Evolutionary conservation across 2,113 vertebrate genomes (phyloP), one percentile per base, ranked within the genome.

Genomic region (Apaloderma vittatum): DNA sequence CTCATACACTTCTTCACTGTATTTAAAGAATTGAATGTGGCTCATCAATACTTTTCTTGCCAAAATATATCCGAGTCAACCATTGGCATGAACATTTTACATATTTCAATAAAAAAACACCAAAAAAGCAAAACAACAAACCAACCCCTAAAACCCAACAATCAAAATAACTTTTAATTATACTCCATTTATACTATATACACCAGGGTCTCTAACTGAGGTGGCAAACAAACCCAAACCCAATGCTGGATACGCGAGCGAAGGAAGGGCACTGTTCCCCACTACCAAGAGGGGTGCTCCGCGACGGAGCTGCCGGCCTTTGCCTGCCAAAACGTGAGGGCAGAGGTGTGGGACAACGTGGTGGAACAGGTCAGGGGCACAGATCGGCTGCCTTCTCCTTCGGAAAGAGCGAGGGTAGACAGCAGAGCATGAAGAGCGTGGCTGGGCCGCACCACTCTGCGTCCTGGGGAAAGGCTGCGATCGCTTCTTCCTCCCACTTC

Each of bases 131-230:
- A 40, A 40, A 40, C 40, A 49, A 32, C n/a, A 27, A 59, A 19
- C 5, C 23, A 65, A n/a, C 23, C 48, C 68, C 91, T 86, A 23
- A 94, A 95, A 30, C 90, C 88, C 90, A 88, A 79, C 71, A 93
- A 88, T 91, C 75, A 96, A 96, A 96, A 94, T 90, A 97, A 87
- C 73, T 72, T 77, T 95, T 49, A 89, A 87, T 96, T 80, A 93
- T 84, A 86, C 43, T 89, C 86, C 96, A 92, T 88, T 97, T 97
- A 97, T 94, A 97, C 55, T 97, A 97, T 97, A 85, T 94, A 97
- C 95, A 97, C 86, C 75, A 90, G 63, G 92, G 73, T 84, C 96
- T 95, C 77, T 71, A 94, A 80, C 18, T 90, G 93, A 96, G 95
- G 85, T 95, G 96, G 91, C 82, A 89, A 96, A 91, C 86, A 43